Conservation (phyloP, 1,140 invertebrate species). For the Paraescarpia echinospica region DNA sequence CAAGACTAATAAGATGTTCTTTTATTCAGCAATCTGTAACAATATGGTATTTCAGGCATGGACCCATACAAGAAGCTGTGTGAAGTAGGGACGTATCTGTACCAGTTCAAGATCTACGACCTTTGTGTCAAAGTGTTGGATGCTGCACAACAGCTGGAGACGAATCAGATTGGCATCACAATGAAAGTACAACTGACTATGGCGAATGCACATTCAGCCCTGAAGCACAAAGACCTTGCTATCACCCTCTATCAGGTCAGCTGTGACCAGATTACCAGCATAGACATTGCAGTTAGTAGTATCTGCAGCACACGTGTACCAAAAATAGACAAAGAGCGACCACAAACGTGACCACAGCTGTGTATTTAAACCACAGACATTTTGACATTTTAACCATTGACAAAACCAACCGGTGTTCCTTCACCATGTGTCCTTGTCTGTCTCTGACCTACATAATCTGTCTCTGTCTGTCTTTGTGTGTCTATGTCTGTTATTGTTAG, state of each 20-base stretch:
- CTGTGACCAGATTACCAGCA: not conserved
- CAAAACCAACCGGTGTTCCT: not conserved
- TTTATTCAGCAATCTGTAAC: not conserved
- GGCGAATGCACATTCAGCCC: slow-evolving; percentile 50
- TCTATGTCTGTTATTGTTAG: too few relatives aligned
- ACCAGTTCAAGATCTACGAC: slow-evolving; percentile 44
- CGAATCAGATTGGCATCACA: slow-evolving; percentile 53
- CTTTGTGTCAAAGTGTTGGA: slow-evolving; percentile 47
- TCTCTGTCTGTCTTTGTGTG: too few relatives aligned
- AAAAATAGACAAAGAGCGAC: not conserved
- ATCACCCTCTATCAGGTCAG: slow-evolving; percentile 39
- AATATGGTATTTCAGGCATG: slow-evolving; percentile 27
- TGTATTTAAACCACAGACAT: not conserved
- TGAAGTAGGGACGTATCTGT: slow-evolving; percentile 50
- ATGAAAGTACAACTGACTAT: slow-evolving; percentile 50
- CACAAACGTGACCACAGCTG: not conserved
- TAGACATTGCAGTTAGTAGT: not conserved
- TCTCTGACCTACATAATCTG: too few relatives aligned
- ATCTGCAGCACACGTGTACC: not conserved
- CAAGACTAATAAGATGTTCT: not conserved
- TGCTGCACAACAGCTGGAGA: slow-evolving; percentile 48
- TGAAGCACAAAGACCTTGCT: slow-evolving; percentile 42
- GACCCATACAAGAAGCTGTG: slow-evolving; percentile 52
- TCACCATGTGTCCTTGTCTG: too few relatives aligned
- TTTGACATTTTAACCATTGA: not conserved